phyloP scores from a whole-genome alignment of 2,113 vertebrate genomes.

The Heterocephalus glaber region DNA sequence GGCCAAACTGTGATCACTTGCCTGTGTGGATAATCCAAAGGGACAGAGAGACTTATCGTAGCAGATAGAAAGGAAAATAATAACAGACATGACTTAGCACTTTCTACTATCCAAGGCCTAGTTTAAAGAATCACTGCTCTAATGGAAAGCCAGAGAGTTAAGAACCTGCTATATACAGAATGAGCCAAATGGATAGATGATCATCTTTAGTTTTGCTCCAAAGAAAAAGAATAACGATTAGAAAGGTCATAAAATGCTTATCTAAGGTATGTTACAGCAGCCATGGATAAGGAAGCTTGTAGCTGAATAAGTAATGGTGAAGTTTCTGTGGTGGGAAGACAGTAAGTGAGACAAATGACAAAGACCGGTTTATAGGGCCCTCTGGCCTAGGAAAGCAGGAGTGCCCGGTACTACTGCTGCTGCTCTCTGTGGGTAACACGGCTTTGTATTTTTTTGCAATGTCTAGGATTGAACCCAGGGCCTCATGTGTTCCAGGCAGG shows the following conservation, averaged over 20 bases:
- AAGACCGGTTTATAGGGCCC: not conserved
- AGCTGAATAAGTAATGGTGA: not conserved
- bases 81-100: not conserved
- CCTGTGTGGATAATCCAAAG: not conserved
- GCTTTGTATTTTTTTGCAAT: not conserved
- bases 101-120: not conserved
- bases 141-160: not conserved
- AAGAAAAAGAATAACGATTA: conserved; percentile 49
- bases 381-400: not conserved
- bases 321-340: not conserved
- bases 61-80: not conserved
- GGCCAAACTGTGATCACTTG: not conserved
- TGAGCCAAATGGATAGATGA: conserved; percentile 22
- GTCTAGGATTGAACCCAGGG: not conserved
- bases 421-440: accelerated
- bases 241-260: conserved; percentile 42
- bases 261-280: not conserved
- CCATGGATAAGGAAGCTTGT: not conserved
- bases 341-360: conserved; percentile 36
- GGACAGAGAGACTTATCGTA: not conserved
- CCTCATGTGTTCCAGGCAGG: not conserved
- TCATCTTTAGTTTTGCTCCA: conserved; percentile 7
- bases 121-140: not conserved
- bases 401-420: too few species aligned
- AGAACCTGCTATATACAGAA: not conserved